Evolutionary conservation across 2,888 invertebrate species (phyloP).

Genomic region (Dryadula phaetusa): DNA sequence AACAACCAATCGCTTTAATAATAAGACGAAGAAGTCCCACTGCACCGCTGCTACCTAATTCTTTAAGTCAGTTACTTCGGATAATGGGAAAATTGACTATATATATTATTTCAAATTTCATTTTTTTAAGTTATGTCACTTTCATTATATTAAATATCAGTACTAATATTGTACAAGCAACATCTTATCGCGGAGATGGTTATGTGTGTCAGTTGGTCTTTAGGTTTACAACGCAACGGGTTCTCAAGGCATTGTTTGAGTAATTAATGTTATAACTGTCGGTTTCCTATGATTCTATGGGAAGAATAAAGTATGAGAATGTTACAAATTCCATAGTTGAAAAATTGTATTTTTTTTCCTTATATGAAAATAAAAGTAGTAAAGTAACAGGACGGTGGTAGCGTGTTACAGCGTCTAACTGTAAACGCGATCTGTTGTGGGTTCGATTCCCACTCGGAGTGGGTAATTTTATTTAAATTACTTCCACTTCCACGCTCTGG

Average conservation of each 20-base stretch:
- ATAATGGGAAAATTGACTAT: no score
- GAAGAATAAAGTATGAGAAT: slow-evolving; percentile 53
- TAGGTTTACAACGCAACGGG: slow-evolving; percentile 70
- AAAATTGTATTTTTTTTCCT: neutral
- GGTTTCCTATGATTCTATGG: slow-evolving; percentile 66
- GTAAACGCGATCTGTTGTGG: no score
- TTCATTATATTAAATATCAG: neutral
- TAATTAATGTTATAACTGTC: slow-evolving; percentile 67
- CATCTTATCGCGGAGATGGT: slow-evolving; percentile 49
- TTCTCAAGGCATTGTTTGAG: slow-evolving; percentile 72
- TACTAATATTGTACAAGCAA: slow-evolving; percentile 45
- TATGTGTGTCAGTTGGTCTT: slow-evolving; percentile 75
- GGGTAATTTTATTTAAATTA: no score
- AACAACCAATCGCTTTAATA: no score
- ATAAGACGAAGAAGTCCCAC: no score
- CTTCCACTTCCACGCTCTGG: no score
- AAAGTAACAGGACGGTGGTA: no score
- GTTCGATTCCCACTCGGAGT: no score
- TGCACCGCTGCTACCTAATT: no score
- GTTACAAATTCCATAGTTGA: slow-evolving; percentile 21
- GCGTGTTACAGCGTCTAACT: no score
- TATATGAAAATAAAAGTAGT: slow-evolving; percentile 12
- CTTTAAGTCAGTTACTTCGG: no score
- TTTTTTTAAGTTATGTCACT: neutral
- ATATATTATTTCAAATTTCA: no score